Evolutionary conservation across 2,113 vertebrate species (phyloP).

Genomic region (Microtus ochrogaster): DNA sequence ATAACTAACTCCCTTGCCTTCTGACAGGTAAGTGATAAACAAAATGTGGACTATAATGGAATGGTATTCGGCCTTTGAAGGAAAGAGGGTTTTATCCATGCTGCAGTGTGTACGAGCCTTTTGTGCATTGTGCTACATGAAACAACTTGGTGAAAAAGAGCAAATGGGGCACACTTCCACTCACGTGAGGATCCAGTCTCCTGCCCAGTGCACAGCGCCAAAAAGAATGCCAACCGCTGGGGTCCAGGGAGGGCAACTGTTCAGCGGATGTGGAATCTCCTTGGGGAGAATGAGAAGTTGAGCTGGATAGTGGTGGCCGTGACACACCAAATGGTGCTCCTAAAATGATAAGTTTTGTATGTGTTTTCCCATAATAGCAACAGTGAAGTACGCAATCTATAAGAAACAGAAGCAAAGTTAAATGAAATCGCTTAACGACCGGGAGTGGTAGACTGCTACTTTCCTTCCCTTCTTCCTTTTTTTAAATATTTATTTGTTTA

Average conservation of each 20-base stretch:
- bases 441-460: background rate
- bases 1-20: slow-evolving; percentile 3
- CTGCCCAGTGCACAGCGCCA: background rate
- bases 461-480: background rate
- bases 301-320: background rate
- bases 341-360: background rate
- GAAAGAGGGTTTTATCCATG: background rate
- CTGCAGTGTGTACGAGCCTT: background rate
- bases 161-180: background rate
- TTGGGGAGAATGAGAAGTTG: background rate
- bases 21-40: background rate
- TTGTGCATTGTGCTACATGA: background rate
- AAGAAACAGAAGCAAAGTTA: background rate
- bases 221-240: background rate
- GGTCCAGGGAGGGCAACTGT: background rate
- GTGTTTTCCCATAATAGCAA: background rate
- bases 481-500: background rate
- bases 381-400: background rate
- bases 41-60: background rate
- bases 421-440: background rate
- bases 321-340: background rate
- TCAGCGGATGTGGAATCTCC: background rate
- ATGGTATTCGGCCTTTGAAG: background rate
- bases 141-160: background rate
- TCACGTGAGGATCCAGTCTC: background rate